Conservation (phyloP, 2,797 vertebrate genomes). For the Nannoperca australis region DNA sequence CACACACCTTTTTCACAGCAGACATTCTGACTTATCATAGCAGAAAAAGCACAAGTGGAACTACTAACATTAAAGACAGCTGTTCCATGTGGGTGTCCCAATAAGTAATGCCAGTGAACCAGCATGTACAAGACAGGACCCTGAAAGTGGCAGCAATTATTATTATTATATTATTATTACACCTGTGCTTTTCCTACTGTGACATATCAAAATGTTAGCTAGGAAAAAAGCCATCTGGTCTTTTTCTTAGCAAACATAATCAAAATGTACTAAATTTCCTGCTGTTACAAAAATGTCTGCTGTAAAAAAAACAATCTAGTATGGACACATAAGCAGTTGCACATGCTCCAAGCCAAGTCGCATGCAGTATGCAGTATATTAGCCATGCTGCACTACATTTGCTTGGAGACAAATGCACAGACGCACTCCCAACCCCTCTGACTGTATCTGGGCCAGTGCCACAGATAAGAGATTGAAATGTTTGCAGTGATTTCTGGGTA, state of each 20-base stretch:
- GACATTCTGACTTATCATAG: not conserved
- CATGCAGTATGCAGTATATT: not conserved
- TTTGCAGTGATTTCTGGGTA: conserved; percentile 1
- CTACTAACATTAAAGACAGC: not conserved
- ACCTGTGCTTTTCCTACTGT: not conserved
- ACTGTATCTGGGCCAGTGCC: not conserved
- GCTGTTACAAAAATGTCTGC: not conserved
- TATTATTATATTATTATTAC: not conserved
- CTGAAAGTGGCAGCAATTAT: not conserved
- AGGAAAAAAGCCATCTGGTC: no score
- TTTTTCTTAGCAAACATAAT: no score
- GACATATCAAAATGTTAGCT: not conserved
- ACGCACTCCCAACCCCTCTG: not conserved
- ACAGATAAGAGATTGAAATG: not conserved
- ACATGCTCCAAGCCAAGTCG: not conserved
- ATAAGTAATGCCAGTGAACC: not conserved
- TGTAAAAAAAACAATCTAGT: not conserved
- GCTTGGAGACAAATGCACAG: not conserved
- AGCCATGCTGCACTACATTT: not conserved
- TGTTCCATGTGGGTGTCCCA: not conserved
- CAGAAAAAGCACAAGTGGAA: not conserved
- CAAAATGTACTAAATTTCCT: not conserved
- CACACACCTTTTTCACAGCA: not conserved
- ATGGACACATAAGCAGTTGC: not conserved
- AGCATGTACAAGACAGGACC: not conserved